These are phyloP conservation scores for Baryphthengus martii DNA, from an alignment of 2,113 vertebrate species.

Conservation along the genomic window DNA sequence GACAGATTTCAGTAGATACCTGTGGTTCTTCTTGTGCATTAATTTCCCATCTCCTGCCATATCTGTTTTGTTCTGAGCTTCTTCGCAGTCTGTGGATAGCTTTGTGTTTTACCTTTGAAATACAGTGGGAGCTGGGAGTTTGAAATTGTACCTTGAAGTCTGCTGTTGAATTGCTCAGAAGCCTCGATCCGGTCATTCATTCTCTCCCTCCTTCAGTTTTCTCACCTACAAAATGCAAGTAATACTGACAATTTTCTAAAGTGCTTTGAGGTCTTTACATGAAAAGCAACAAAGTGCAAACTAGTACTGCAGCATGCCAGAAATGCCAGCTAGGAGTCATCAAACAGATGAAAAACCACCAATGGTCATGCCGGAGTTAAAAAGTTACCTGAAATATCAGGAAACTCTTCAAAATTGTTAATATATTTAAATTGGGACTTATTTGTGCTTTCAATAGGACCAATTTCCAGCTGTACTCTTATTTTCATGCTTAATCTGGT, in stretches of 20 bases:
- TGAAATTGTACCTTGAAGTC: background rate
- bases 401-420: background rate
- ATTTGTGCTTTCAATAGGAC: background rate
- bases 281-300: background rate
- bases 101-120: background rate
- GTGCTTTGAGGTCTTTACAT: background rate
- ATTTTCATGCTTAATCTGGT: background rate
- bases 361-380: background rate
- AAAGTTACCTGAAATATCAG: background rate
- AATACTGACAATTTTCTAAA: background rate
- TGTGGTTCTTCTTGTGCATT: background rate
- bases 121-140: background rate
- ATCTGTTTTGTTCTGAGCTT: background rate
- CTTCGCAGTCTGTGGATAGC: background rate
- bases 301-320: background rate
- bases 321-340: background rate
- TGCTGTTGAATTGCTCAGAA: background rate
- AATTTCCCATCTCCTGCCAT: background rate
- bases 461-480: background rate
- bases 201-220: background rate
- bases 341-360: background rate
- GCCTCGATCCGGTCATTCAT: background rate
- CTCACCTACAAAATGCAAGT: background rate
- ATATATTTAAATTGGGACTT: background rate
- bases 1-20: background rate